Evolutionary conservation across 1,140 invertebrate genomes (phyloP), one percentile per base, ranked within the genome.

Genomic region (Conus betulinus): DNA sequence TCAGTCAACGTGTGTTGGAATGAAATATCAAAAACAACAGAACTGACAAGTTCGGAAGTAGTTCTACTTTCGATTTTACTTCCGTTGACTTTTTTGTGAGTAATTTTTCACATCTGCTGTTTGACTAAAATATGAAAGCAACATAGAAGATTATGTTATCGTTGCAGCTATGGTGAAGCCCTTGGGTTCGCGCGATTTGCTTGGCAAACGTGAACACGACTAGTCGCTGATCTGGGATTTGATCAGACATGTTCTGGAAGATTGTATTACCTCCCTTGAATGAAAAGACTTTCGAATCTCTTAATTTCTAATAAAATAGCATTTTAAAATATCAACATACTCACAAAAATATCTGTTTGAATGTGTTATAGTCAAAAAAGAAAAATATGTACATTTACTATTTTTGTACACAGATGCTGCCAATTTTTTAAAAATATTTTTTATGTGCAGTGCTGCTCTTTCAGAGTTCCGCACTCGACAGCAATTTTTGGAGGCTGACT

Each of bases 401-500:
- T n/a, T 10, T 52, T 79, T 79, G n/a, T 17, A 39, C 11, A 6
- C 11, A 79, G 11, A 79, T 6, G 67, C 67, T 63, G 60, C 60
- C 60, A 63, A 71, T 23, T 51, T 6, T 7, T 39, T 7, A 15
- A 78, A 55, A 55, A 55, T 83, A 39, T 13, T 81, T 51, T 81
- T 81, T 76, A 51, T 76, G 84, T 76, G 84, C 84, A 53, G 84
- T 11, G 52, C 84, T 53, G 71, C 67, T 74, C 10, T 53, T 23
- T 7, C 51, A 74, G 17, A 67, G 71, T 53, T 55, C 67, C 84
- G 84, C 84, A 86, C 39, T 53, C 51, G 17, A 17, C 27, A 67
- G 84, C 71, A 86, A n/a, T 86, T 86, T 87, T 79, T 67, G 74
- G 53, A 87, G 78, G 20, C 57, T 76, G n/a, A 20, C 71, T 87